Percentiles rank a stretch among this genome's conserved stretches.
These are phyloP conservation scores for Brachionus manjavacas DNA, from an alignment of 1,140 invertebrate genomes.

Conservation along the genomic window DNA sequence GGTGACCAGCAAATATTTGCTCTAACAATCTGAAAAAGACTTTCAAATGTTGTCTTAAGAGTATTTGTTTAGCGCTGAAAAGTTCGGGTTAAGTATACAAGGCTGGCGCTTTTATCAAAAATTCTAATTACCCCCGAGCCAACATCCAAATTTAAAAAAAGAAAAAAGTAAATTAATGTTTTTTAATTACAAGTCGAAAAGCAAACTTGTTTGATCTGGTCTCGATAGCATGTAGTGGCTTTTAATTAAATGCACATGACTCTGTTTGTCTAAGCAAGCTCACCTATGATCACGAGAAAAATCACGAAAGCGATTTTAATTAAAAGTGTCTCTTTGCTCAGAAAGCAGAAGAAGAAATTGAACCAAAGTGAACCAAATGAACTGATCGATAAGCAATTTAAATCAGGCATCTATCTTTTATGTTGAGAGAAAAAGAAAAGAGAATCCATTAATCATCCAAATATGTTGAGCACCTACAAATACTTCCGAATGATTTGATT, in stretches of 20 bases:
- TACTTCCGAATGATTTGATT: not conserved
- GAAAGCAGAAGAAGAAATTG: too few species aligned
- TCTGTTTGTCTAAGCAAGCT: not conserved
- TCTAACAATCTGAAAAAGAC: not conserved
- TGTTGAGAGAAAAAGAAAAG: not conserved
- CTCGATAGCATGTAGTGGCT: slow-evolving; percentile 4
- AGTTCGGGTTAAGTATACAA: slow-evolving; percentile 1
- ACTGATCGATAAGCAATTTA: not conserved
- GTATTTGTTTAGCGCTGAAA: not conserved
- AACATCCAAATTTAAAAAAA: too few species aligned
- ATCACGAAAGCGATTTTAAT: not conserved
- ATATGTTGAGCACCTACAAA: not conserved
- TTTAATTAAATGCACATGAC: slow-evolving; percentile 10
- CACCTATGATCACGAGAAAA: not conserved
- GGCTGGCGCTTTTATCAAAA: not conserved
- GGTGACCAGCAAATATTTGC: not conserved
- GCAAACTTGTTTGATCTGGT: not conserved
- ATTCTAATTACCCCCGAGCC: not conserved
- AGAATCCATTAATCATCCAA: not conserved
- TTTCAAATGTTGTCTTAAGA: slow-evolving; percentile 10
- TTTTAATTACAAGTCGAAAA: not conserved
- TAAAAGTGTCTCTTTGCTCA: not conserved
- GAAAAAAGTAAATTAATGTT: not conserved
- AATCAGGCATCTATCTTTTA: not conserved
- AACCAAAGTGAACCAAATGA: too few species aligned